Conservation (phyloP, 2,113 vertebrate species). For the Willisornis vidua region DNA sequence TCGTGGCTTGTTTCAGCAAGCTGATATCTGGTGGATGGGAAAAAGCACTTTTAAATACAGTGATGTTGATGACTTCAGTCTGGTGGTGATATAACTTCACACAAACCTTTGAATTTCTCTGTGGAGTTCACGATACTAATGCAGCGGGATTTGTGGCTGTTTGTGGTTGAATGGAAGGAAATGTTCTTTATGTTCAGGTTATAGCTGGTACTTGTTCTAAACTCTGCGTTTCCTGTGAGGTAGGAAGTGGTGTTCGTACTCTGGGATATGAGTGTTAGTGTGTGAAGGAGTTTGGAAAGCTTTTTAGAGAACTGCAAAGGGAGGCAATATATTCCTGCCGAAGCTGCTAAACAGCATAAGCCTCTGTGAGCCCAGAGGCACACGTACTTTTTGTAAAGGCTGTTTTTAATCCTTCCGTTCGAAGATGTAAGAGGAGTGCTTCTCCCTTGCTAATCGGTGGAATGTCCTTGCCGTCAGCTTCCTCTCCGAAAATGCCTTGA, state of each 20-base stretch:
- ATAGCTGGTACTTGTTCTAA: not conserved
- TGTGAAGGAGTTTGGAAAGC: not conserved
- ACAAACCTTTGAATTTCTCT: not conserved
- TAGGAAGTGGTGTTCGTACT: not conserved
- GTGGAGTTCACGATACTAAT: not conserved
- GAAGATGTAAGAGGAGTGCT: not conserved
- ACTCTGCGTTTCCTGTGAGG: not conserved
- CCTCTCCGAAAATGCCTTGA: not conserved
- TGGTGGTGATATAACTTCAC: not conserved
- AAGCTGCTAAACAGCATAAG: constrained; percentile 5
- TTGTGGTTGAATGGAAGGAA: not conserved
- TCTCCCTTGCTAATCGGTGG: not conserved
- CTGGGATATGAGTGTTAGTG: not conserved
- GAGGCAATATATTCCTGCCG: not conserved
- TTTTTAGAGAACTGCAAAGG: not conserved
- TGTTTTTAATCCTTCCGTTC: not conserved
- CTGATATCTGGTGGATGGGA: not conserved
- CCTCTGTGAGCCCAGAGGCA: not conserved
- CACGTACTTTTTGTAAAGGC: not conserved
- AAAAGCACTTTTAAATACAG: not conserved
- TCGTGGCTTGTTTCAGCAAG: fast-evolving
- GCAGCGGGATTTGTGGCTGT: not conserved
- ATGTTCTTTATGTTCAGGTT: not conserved
- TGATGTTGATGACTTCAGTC: fast-evolving
- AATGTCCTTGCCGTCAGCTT: not conserved